These are phyloP conservation scores for Sylvilagus bachmani DNA, from an alignment of 2,113 vertebrate species.

Conservation along the genomic window DNA sequence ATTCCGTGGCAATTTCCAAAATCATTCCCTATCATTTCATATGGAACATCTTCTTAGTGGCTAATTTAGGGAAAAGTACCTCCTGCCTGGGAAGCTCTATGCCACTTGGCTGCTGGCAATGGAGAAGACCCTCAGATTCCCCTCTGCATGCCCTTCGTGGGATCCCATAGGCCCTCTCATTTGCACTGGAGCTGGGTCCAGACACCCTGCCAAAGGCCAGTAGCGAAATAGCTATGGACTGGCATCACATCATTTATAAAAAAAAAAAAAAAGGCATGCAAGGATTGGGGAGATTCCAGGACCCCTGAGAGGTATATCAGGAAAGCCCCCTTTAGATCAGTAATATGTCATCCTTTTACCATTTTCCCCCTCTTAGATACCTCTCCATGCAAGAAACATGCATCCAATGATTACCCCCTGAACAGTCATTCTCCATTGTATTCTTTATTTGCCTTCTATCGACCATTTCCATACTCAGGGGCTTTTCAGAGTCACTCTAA, in stretches of 20 bases:
- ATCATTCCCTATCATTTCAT: slow-evolving; percentile 21
- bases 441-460: slow-evolving; percentile 76
- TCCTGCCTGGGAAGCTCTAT: background rate
- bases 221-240: slow-evolving; percentile 36
- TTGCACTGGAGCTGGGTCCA: background rate
- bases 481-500: slow-evolving; percentile 73
- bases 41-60: background rate
- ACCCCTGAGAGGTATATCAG: background rate
- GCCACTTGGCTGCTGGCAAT: background rate
- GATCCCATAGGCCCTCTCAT: background rate
- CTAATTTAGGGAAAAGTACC: background rate
- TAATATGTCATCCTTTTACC: background rate
- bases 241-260: background rate
- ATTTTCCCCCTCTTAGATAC: slow-evolving; percentile 7
- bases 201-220: background rate
- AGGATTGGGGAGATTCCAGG: background rate
- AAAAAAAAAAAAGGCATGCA: background rate
- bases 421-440: slow-evolving; percentile 60
- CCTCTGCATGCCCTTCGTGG: background rate
- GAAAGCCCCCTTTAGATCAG: background rate
- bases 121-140: background rate
- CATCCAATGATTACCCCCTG: slow-evolving; percentile 36
- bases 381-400: slow-evolving; percentile 22
- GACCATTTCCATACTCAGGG: slow-evolving; percentile 67
- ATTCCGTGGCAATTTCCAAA: slow-evolving; percentile 12